A percentile compares a stretch with the other conserved stretches of the same genome.
Conservation (phyloP, 2,797 vertebrate genomes). For the Enteromius fasciolatus region DNA sequence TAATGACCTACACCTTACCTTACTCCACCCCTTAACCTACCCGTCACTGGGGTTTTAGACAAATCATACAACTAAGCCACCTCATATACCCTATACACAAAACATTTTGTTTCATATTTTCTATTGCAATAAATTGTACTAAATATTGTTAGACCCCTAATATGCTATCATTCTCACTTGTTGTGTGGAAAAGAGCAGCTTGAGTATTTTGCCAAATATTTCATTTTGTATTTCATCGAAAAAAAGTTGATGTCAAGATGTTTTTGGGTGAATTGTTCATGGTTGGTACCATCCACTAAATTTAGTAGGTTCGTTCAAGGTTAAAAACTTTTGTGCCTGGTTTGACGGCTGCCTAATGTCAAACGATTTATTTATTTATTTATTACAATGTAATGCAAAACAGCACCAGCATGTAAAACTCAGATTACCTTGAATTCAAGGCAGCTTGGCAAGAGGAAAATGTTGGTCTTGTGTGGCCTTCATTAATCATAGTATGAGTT, state of each 20-base stretch:
- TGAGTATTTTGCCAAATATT: neutral
- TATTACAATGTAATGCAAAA: neutral
- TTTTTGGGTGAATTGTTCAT: too few relatives aligned
- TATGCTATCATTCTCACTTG: neutral
- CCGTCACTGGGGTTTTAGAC: too few relatives aligned
- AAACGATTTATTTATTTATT: too few relatives aligned
- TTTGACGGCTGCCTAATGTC: neutral
- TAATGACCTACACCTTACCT: too few relatives aligned
- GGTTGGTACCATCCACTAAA: neutral
- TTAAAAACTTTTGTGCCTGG: neutral
- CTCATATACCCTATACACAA: neutral
- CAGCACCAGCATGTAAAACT: neutral
- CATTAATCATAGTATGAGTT: conserved; percentile 54
- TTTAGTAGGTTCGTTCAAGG: neutral
- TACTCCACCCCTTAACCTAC: neutral
- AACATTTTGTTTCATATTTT: neutral
- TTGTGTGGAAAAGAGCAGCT: neutral
- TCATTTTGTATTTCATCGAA: neutral
- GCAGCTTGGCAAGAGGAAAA: conserved; percentile 33
- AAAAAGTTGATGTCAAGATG: too few relatives aligned
- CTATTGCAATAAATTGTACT: neutral
- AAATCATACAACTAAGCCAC: too few relatives aligned
- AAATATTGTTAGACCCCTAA: neutral
- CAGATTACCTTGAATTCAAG: conserved; percentile 15
- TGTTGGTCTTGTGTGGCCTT: conserved; percentile 46